A percentile compares a stretch with the other conserved stretches of the same genome.
Conservation (phyloP, 1,140 invertebrate genomes). For the Lutraria rhynchaena region DNA sequence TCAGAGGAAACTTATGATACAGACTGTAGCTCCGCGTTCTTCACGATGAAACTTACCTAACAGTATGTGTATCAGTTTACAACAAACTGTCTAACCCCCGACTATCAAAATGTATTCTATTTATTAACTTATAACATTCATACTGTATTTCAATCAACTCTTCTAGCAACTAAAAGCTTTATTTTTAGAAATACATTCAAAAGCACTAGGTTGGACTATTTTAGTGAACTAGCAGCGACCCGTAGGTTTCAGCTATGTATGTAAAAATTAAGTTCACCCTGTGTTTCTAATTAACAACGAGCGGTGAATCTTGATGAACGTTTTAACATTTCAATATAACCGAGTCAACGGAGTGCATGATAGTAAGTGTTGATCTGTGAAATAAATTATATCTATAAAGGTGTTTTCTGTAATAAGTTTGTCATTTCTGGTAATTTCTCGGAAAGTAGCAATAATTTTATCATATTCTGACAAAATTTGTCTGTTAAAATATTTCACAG, state of each 20-base stretch:
- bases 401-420: slow-evolving; percentile 5
- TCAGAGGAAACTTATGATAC: no score
- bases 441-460: background rate
- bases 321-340: slow-evolving; percentile 13
- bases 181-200: slow-evolving; percentile 29
- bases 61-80: slow-evolving; percentile 36
- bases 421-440: slow-evolving; percentile 15
- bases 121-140: slow-evolving; percentile 37
- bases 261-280: slow-evolving; percentile 20
- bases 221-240: background rate
- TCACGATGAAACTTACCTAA: no score
- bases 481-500: no score
- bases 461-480: no score
- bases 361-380: background rate
- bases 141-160: slow-evolving; percentile 44
- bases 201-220: slow-evolving; percentile 2
- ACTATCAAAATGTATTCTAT: slow-evolving; percentile 15
- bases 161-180: slow-evolving; percentile 11
- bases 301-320: slow-evolving; percentile 17
- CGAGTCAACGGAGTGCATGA: slow-evolving; percentile 6
- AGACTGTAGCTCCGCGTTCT: no score
- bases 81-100: slow-evolving; percentile 29
- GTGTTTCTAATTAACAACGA: slow-evolving; percentile 21
- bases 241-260: slow-evolving; percentile 12
- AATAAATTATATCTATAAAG: slow-evolving; percentile 4